Percentiles rank a stretch among this genome's conserved stretches.
Conservation (phyloP, 2,888 invertebrate genomes). For the Ethmia dodecea region DNA sequence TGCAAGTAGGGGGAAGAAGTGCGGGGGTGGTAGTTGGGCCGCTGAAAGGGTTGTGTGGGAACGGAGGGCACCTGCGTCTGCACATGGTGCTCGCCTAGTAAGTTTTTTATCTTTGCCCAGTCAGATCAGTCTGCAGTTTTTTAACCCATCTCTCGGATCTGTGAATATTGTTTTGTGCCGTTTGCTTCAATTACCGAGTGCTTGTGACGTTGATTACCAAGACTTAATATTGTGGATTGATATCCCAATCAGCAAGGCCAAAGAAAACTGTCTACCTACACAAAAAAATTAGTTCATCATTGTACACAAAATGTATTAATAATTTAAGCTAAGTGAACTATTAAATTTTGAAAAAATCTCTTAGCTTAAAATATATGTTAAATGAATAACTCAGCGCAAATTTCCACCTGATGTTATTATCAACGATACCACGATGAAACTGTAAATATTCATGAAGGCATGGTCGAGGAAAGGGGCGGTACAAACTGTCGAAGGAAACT, state of each 20-base stretch:
- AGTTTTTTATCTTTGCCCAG: constrained; percentile 67
- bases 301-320: too few relatives aligned
- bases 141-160: too few relatives aligned
- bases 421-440: background rate
- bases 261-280: too few relatives aligned
- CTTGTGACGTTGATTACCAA: too few relatives aligned
- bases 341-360: too few relatives aligned
- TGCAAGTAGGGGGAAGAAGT: constrained; percentile 43
- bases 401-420: background rate
- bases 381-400: background rate
- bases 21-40: constrained; percentile 47
- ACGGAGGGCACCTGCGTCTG: constrained; percentile 76
- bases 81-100: constrained; percentile 68
- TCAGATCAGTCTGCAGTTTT: constrained; percentile 64
- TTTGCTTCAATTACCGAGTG: too few relatives aligned
- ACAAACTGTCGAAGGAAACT: constrained; percentile 65
- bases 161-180: too few relatives aligned
- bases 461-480: constrained; percentile 43
- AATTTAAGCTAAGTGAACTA: too few relatives aligned
- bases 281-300: too few relatives aligned
- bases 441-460: constrained; percentile 25
- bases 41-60: constrained; percentile 79
- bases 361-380: too few relatives aligned
- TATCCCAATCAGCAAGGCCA: too few relatives aligned
- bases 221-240: too few relatives aligned